phyloP scores from a whole-genome alignment of 2,888 invertebrate genomes.

The Polietes domitor region DNA sequence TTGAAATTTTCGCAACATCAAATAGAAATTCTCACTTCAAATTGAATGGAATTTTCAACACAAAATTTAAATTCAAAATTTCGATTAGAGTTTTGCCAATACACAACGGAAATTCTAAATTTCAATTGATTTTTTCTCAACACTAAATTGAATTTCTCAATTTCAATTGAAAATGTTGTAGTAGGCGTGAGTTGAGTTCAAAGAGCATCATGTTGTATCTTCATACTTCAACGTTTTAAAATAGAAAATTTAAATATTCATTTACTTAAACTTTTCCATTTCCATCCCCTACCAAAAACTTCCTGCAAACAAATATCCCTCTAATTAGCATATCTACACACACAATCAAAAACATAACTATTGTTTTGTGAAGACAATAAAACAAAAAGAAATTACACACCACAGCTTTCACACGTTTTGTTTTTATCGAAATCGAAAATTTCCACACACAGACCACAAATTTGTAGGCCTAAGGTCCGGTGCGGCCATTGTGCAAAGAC shows the following conservation, averaged over 20 bases:
- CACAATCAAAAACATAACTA: conserved; percentile 29
- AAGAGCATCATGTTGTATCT: too few species aligned
- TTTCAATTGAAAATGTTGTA: too few species aligned
- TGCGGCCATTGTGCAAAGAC: neutral
- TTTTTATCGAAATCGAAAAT: conserved; percentile 13
- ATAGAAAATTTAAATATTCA: conserved; percentile 1
- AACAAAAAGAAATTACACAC: conserved; percentile 15
- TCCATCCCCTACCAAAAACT: neutral
- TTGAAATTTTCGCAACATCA: too few species aligned
- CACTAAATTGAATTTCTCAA: too few species aligned
- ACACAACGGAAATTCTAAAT: too few species aligned
- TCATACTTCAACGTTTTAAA: neutral
- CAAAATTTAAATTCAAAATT: too few species aligned
- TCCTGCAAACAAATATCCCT: neutral
- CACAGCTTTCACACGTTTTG: conserved; percentile 6
- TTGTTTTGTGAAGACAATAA: neutral
- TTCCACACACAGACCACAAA: neutral
- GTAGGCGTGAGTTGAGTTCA: too few species aligned
- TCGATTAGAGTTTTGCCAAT: too few species aligned
- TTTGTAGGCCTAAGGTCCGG: neutral
- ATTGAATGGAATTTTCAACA: too few species aligned
- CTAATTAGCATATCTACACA: conserved; percentile 25
- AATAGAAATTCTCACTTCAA: too few species aligned
- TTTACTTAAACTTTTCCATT: conserved; percentile 11
- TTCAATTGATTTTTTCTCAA: too few species aligned